A percentile compares a stretch with the other conserved stretches of the same genome.
These are phyloP conservation scores for Deroplatys truncata DNA, from an alignment of 2,888 invertebrate species.

Conservation along the genomic window DNA sequence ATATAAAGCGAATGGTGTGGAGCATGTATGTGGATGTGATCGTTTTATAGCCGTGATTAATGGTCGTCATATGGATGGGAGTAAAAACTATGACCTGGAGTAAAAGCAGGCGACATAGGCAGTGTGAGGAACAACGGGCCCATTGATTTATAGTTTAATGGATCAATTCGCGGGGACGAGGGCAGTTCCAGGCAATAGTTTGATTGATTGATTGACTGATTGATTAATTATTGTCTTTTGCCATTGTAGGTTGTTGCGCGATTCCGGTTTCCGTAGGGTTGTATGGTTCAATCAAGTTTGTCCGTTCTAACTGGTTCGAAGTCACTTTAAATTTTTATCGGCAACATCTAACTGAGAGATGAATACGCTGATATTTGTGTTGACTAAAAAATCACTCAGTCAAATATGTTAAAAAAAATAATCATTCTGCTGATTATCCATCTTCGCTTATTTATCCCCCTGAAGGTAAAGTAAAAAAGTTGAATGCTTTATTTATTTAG, in stretches of 20 bases:
- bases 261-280: not conserved
- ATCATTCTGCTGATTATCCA: too few relatives aligned
- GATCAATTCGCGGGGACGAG: not conserved
- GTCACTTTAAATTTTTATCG: too few relatives aligned
- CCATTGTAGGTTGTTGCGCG: not conserved
- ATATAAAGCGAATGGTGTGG: not conserved
- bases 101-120: not conserved
- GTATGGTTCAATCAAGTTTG: not conserved
- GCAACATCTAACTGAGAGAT: too few relatives aligned
- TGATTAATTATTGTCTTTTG: slow-evolving; percentile 15
- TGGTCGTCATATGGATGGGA: not conserved
- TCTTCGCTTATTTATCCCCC: too few relatives aligned
- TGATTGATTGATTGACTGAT: not conserved
- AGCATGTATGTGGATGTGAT: not conserved
- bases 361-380: too few relatives aligned
- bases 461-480: too few relatives aligned
- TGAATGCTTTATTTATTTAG: too few relatives aligned
- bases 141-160: slow-evolving; percentile 9
- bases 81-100: not conserved
- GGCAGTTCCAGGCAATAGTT: not conserved
- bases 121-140: not conserved
- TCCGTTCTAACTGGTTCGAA: not conserved
- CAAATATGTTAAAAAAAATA: too few relatives aligned
- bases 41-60: not conserved
- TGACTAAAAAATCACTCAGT: too few relatives aligned